These are phyloP conservation scores for Meda fulgida DNA, from an alignment of 2,797 vertebrate genomes.

Conservation along the genomic window DNA sequence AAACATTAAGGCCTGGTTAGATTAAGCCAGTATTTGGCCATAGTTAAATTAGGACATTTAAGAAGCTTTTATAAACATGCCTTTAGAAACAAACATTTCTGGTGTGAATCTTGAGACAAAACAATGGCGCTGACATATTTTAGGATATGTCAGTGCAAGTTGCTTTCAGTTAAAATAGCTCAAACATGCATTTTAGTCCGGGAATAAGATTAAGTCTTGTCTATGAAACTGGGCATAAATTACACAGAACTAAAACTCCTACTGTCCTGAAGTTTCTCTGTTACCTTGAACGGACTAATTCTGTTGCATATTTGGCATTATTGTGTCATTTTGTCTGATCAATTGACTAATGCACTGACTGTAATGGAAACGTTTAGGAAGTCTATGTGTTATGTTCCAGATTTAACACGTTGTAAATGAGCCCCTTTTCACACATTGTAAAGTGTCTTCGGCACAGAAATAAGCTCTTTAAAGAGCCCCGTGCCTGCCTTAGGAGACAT, in stretches of 20 bases:
- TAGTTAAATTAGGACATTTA: too few species aligned
- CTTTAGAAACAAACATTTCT: too few species aligned
- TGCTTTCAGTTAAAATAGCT: too few species aligned
- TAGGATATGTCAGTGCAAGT: too few species aligned
- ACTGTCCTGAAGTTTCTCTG: not conserved
- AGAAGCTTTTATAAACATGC: too few species aligned
- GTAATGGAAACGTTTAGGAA: conserved; percentile 9
- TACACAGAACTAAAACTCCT: not conserved
- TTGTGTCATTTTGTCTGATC: not conserved
- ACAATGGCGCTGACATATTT: too few species aligned
- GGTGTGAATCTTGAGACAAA: too few species aligned
- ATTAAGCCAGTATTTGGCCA: too few species aligned
- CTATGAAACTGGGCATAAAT: too few species aligned
- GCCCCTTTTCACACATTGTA: conserved; percentile 43
- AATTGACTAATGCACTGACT: conserved; percentile 4
- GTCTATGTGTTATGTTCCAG: conserved; percentile 33
- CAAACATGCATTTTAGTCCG: too few species aligned
- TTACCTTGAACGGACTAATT: conserved; percentile 3
- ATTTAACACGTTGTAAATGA: conserved; percentile 34
- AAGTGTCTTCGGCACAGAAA: conserved; percentile 38
- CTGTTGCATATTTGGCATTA: conserved; percentile 1
- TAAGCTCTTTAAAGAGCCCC: conserved; percentile 26
- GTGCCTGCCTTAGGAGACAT: not conserved
- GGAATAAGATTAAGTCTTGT: too few species aligned
- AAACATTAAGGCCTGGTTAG: too few species aligned